A percentile compares a stretch with the other conserved stretches of the same genome.
These are phyloP conservation scores for Ochropleura leucogaster DNA, from an alignment of 2,888 invertebrate species.

Conservation along the genomic window DNA sequence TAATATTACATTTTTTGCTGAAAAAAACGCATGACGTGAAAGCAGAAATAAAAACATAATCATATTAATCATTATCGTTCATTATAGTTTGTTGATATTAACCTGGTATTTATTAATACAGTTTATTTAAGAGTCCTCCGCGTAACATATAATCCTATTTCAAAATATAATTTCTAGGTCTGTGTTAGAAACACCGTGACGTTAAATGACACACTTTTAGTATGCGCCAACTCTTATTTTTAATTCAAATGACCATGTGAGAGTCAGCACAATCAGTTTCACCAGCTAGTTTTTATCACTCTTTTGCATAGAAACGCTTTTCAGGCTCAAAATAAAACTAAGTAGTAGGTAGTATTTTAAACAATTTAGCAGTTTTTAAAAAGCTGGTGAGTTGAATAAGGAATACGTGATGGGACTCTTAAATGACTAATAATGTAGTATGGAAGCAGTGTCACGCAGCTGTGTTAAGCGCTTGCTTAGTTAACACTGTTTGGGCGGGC, in stretches of 20 bases:
- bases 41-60: slow-evolving; percentile 19
- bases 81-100: slow-evolving; percentile 40
- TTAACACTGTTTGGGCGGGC: slow-evolving; percentile 74
- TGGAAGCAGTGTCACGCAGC: slow-evolving; percentile 49
- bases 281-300: background rate
- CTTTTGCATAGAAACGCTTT: background rate
- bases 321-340: background rate
- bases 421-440: slow-evolving; percentile 39
- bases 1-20: slow-evolving; percentile 43
- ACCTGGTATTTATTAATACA: slow-evolving; percentile 33
- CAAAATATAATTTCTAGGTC: background rate
- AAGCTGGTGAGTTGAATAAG: background rate
- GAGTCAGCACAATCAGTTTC: slow-evolving; percentile 4
- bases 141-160: background rate
- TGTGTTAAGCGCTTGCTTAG: slow-evolving; percentile 72
- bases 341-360: background rate
- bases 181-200: background rate
- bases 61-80: slow-evolving; percentile 25
- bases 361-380: background rate
- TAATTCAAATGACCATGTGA: background rate
- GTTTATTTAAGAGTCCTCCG: slow-evolving; percentile 50
- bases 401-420: slow-evolving; percentile 36
- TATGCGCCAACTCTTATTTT: background rate
- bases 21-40: slow-evolving; percentile 55
- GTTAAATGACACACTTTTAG: background rate